Conservation (phyloP, 2,797 vertebrate genomes). For the Crenuchus spilurus region DNA sequence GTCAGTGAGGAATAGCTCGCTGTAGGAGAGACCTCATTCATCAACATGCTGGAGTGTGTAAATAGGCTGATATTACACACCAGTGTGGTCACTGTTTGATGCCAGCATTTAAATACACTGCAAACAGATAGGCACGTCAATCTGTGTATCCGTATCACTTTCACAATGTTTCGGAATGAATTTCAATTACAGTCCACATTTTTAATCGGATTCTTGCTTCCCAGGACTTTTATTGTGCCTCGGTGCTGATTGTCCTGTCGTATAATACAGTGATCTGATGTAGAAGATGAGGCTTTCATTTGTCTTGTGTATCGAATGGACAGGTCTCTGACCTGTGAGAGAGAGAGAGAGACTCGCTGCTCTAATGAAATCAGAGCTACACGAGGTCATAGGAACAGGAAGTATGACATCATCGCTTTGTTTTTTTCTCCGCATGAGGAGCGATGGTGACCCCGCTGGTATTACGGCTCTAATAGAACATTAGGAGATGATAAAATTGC, state of each 20-base stretch:
- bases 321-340: background rate
- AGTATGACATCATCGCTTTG: slow-evolving; percentile 76
- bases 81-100: slow-evolving; percentile 34
- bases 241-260: background rate
- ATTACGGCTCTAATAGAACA: slow-evolving; percentile 75
- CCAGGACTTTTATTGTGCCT: background rate
- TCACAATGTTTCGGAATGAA: background rate
- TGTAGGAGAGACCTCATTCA: slow-evolving; percentile 25
- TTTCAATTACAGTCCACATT: background rate
- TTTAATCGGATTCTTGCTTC: too few relatives aligned
- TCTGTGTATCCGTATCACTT: background rate
- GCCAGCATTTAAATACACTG: slow-evolving; percentile 30
- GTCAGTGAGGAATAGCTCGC: slow-evolving; percentile 33
- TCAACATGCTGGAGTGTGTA: slow-evolving; percentile 26
- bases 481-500: slow-evolving; percentile 79
- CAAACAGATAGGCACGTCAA: slow-evolving; percentile 25
- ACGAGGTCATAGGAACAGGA: slow-evolving; percentile 67
- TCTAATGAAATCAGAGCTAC: slow-evolving; percentile 62
- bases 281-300: background rate
- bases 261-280: background rate
- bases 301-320: background rate
- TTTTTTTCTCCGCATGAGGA: slow-evolving; percentile 64
- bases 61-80: slow-evolving; percentile 41
- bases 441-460: slow-evolving; percentile 68
- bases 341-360: background rate